A percentile compares a stretch with the other conserved stretches of the same genome.
phyloP scores from a whole-genome alignment of 2,113 vertebrate species.

The Albula glossodonta region DNA sequence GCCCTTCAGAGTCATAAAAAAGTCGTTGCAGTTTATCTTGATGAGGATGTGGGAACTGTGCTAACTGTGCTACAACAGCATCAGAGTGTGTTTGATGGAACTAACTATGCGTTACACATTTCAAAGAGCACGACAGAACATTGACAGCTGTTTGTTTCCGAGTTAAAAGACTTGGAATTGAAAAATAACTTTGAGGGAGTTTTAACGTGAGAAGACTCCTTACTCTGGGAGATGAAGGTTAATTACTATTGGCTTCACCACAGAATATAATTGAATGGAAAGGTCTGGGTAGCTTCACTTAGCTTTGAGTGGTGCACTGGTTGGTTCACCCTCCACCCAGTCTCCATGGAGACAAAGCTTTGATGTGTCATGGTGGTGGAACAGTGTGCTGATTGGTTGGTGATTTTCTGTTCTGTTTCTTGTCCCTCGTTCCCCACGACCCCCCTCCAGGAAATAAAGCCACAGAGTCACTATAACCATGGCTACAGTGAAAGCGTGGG shows the following conservation, averaged over 20 bases:
- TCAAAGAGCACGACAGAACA: no score
- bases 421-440: not conserved
- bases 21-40: no score
- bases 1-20: no score
- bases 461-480: constrained; percentile 94
- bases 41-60: no score
- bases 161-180: no score
- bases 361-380: constrained; percentile 16
- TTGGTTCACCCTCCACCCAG: not conserved
- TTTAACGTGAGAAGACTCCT: not conserved
- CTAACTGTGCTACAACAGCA: no score
- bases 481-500: constrained; percentile 89
- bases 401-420: not conserved
- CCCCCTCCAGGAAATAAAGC: constrained; percentile 86
- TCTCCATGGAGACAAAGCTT: not conserved
- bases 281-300: not conserved
- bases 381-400: not conserved
- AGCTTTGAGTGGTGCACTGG: not conserved
- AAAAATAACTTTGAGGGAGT: no score
- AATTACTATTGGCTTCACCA: constrained; percentile 39
- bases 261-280: constrained; percentile 49
- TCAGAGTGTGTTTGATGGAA: no score
- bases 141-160: no score
- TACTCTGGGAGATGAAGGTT: constrained; percentile 27
- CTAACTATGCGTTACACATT: no score